Conservation (phyloP, 2,797 vertebrate species). For the Cossypha niveicapilla region DNA sequence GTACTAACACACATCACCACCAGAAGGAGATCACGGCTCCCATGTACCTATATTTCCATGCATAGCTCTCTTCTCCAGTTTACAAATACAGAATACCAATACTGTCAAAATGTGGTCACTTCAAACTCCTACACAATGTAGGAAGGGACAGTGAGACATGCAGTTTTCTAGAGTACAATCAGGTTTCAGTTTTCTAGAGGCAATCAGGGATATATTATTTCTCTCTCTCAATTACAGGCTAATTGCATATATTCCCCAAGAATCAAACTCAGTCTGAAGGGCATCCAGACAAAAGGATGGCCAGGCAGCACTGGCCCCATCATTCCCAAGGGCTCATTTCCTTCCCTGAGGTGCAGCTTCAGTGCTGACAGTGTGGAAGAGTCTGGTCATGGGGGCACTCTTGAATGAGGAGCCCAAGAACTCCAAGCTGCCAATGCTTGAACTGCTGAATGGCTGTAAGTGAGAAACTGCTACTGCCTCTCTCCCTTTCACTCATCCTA, state of each 20-base stretch:
- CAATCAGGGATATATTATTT: neutral
- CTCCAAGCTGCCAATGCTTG: neutral
- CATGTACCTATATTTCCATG: neutral
- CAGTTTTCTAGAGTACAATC: neutral
- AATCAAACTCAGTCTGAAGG: neutral
- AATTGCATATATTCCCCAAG: neutral
- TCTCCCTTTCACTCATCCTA: neutral
- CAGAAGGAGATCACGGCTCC: neutral
- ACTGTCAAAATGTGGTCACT: neutral
- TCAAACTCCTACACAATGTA: neutral
- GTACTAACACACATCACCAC: neutral
- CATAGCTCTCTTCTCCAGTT: neutral
- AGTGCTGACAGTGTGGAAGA: fast-evolving
- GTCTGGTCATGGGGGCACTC: fast-evolving
- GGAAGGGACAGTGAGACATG: neutral
- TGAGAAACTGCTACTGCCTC: neutral
- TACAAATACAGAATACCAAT: neutral
- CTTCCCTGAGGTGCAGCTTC: neutral
- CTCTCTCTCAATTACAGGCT: neutral
- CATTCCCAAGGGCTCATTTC: neutral
- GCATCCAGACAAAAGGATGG: neutral
- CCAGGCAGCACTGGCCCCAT: neutral
- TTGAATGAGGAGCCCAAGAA: neutral
- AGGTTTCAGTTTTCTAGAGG: neutral
- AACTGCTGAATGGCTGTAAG: neutral